Evolutionary conservation across 1,140 invertebrate genomes (phyloP), one percentile per base, ranked within the genome.

Genomic region (Micrasema longulum): DNA sequence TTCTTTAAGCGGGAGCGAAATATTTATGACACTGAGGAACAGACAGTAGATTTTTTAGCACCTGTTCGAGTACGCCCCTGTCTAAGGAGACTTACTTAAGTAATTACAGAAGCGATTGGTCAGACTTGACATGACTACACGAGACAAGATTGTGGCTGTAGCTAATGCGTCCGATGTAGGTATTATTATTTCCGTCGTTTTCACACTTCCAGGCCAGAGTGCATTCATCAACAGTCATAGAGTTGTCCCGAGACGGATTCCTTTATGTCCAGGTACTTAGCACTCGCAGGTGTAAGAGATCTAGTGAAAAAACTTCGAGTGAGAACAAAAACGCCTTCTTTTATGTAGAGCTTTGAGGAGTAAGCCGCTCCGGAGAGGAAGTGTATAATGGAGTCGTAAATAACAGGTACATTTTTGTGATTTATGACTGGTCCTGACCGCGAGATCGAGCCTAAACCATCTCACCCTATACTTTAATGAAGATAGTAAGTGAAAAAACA

Each of bases 91-190:
- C 26, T 7, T 16, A 31, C 26, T 7, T 16, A 14, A 60, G 35
- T 60, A 31, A 60, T 20, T 41, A 41, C 55, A 38, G 36, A 60
- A 22, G 36, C 55, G 7, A 60, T 60, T 22, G 16, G 18, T 22
- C 18, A 60, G 36, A 60, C 36, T 20, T 43, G 14, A 20, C 35
- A 43, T 41, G 16, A 11, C 18, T 22, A 20, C 20, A 60, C 20
- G 55, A 41, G 55, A 60, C 55, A 60, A 41, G 55, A 60, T 60
- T 60, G n/a, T 43, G 38, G 41, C 55, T 55, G 22, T 23, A 31
- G 26, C 7, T 31, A 31, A 31, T 31, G 7, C 26, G 7, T 31
- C 26, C 26, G 7, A n/a, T n/a, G 43, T 38, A 60, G 7, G 14
- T 31, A 31, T 22, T 36, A 14, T 55, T 60, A 60, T 38, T 60